These are phyloP conservation scores for Mastigias papua DNA, from an alignment of 30 jellyfish, hydroid and myxozoan genomes.

Conservation along the genomic window DNA sequence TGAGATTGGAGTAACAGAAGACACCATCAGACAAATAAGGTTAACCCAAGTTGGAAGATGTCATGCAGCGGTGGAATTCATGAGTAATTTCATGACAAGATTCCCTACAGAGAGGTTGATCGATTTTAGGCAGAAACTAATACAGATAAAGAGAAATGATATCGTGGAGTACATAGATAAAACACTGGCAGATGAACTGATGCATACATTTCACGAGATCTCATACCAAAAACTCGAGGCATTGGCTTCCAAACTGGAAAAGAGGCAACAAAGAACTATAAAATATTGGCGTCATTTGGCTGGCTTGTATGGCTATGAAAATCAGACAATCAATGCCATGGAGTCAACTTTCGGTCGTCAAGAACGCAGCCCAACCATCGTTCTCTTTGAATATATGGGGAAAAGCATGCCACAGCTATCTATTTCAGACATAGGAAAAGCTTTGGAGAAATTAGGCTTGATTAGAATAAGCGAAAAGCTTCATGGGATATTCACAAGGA, in stretches of 20 bases:
- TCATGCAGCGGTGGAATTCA: not conserved
- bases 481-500: not conserved
- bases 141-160: not conserved
- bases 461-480: not conserved
- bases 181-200: not conserved
- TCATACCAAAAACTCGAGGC: not conserved
- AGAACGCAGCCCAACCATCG: slow-evolving; percentile 12
- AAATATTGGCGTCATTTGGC: slow-evolving; percentile 33
- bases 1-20: not conserved
- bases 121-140: slow-evolving; percentile 10
- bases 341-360: slow-evolving; percentile 3
- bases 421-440: not conserved
- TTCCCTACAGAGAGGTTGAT: slow-evolving; percentile 4
- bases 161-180: slow-evolving; percentile 4
- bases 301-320: not conserved
- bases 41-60: slow-evolving; percentile 3
- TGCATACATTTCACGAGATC: not conserved
- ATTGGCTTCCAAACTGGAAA: not conserved
- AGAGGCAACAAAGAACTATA: not conserved
- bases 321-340: not conserved
- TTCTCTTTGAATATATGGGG: not conserved
- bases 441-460: slow-evolving; percentile 13
- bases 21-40: not conserved
- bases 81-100: not conserved
- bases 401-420: slow-evolving; percentile 1